Percentiles rank a stretch among this genome's conserved stretches.
These are phyloP conservation scores for Hyaena hyaena DNA, from an alignment of 2,113 vertebrate species.

Conservation along the genomic window DNA sequence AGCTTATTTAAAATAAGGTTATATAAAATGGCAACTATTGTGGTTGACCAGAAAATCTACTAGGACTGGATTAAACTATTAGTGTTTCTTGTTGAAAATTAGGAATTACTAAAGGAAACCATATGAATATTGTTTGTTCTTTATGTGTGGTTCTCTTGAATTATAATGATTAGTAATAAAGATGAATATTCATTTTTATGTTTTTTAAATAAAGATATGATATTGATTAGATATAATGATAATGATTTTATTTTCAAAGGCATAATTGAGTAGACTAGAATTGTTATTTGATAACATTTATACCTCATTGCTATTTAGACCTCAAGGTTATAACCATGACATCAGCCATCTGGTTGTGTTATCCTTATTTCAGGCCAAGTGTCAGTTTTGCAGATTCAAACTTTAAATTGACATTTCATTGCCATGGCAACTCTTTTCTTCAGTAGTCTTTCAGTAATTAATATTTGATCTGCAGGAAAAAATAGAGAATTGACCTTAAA, in stretches of 20 bases:
- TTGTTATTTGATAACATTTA: conserved; percentile 16
- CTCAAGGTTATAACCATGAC: background rate
- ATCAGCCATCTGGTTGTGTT: background rate
- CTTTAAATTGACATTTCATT: background rate
- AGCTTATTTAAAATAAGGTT: background rate
- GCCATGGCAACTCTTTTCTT: background rate
- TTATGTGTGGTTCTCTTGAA: background rate
- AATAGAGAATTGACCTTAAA: conserved; percentile 52
- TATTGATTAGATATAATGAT: background rate
- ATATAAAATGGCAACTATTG: background rate
- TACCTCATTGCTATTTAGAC: background rate
- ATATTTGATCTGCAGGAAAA: conserved; percentile 3
- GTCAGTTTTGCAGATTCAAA: background rate
- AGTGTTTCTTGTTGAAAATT: background rate
- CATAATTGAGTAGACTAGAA: background rate
- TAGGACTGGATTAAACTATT: background rate
- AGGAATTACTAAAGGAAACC: background rate
- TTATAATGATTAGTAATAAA: background rate
- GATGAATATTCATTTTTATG: background rate
- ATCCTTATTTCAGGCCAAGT: background rate
- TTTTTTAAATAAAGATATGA: background rate
- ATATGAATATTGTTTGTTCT: background rate
- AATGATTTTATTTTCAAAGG: conserved; percentile 40
- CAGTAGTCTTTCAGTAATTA: conserved; percentile 9
- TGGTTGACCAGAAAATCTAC: background rate